Percentiles rank a stretch among this genome's conserved stretches.
phyloP scores from a whole-genome alignment of 2,888 invertebrate species.

The Notodonta dromedarius region DNA sequence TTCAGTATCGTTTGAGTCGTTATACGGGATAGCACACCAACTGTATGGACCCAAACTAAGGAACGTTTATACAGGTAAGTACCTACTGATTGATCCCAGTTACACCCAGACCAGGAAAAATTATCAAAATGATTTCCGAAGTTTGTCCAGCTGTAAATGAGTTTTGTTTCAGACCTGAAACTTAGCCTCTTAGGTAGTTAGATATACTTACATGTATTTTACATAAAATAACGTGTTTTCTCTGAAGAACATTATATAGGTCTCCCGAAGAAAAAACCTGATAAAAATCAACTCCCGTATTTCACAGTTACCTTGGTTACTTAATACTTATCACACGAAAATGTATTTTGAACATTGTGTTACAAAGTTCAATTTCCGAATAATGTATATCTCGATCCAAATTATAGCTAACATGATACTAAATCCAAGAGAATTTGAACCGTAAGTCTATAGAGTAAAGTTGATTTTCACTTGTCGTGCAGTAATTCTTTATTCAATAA shows the following conservation, averaged over 20 bases:
- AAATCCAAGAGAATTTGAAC: slow-evolving; percentile 10
- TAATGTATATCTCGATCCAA: slow-evolving; percentile 19
- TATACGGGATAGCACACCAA: no score
- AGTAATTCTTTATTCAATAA: slow-evolving; percentile 47
- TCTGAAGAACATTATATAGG: neutral
- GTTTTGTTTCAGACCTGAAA: neutral
- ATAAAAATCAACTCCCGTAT: neutral
- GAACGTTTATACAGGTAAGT: no score
- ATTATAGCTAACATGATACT: slow-evolving; percentile 24
- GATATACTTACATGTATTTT: neutral
- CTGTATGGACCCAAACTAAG: no score
- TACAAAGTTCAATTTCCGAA: slow-evolving; percentile 8
- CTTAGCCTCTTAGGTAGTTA: neutral
- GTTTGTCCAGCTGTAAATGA: neutral
- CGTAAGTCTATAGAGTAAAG: neutral
- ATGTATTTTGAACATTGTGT: fast-evolving
- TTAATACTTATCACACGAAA: slow-evolving; percentile 17
- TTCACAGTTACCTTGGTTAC: slow-evolving; percentile 8
- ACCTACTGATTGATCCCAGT: no score
- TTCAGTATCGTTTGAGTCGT: no score
- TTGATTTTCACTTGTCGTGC: slow-evolving; percentile 5
- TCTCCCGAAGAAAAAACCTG: neutral
- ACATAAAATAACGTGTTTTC: neutral
- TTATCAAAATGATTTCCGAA: no score
- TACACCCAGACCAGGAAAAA: no score